A percentile compares a stretch with the other conserved stretches of the same genome.
Conservation (phyloP, 2,797 vertebrate genomes). For the Antennarius maculatus region DNA sequence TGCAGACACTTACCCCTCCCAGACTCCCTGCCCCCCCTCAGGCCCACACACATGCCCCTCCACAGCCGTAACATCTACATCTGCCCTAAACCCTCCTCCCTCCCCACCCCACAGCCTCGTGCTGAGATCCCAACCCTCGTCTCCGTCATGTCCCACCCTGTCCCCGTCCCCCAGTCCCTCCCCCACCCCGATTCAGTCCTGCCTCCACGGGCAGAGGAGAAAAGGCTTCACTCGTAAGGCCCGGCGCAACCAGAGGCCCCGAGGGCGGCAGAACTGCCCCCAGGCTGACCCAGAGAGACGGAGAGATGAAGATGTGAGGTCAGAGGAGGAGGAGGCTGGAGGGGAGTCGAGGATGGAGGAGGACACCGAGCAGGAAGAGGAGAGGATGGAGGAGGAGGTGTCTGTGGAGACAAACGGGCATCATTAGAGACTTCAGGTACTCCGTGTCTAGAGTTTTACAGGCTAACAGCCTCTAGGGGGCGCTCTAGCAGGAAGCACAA, state of each 20-base stretch:
- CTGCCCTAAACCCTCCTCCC: constrained; percentile 1
- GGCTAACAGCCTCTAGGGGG: too few species aligned
- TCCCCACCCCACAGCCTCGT: constrained; percentile 9
- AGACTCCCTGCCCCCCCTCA: background rate
- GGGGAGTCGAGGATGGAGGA: constrained; percentile 52
- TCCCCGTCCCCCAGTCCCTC: background rate
- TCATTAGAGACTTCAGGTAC: constrained; percentile 50
- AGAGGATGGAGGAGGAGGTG: constrained; percentile 55
- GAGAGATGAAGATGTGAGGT: constrained; percentile 33
- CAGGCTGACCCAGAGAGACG: background rate
- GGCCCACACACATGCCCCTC: background rate
- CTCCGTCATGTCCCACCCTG: constrained; percentile 29
- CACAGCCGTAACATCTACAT: constrained; percentile 31
- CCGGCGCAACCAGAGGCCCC: constrained; percentile 54
- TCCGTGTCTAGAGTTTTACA: too few species aligned
- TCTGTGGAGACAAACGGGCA: constrained; percentile 15
- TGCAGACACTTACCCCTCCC: background rate
- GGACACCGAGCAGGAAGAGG: constrained; percentile 39
- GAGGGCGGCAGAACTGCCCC: constrained; percentile 33
- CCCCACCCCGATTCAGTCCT: background rate
- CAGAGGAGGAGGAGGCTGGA: constrained; percentile 18
- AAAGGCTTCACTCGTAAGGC: constrained; percentile 52
- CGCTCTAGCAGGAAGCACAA: too few species aligned
- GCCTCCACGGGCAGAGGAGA: constrained; percentile 42
- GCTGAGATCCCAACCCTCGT: constrained; percentile 29